Evolutionary conservation across 2,888 invertebrate species (phyloP).

Genomic region (Eudemis profundana): DNA sequence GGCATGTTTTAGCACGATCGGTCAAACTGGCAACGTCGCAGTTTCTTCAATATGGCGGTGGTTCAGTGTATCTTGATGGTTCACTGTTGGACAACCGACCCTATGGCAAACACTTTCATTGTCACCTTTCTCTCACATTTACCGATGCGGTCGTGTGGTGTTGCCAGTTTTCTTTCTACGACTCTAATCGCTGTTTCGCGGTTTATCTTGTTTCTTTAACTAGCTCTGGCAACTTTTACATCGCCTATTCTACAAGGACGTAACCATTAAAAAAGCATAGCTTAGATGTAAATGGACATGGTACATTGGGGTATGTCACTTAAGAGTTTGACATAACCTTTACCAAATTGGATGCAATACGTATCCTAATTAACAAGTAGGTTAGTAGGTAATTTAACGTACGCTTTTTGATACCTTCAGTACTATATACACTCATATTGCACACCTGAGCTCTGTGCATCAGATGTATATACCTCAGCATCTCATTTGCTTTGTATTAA

Average conservation of each 20-base stretch:
- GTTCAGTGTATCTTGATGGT: too few species aligned
- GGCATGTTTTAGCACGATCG: too few species aligned
- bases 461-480: background rate
- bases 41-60: too few species aligned
- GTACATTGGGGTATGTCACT: background rate
- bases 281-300: constrained; percentile 12
- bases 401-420: background rate
- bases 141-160: constrained; percentile 49
- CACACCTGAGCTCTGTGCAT: background rate
- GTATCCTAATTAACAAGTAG: background rate
- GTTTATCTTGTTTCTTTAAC: constrained; percentile 45
- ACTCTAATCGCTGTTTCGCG: constrained; percentile 45
- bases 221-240: constrained; percentile 31
- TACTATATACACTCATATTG: background rate
- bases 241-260: constrained; percentile 8
- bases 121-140: constrained; percentile 57
- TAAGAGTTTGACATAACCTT: background rate
- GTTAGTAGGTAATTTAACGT: background rate
- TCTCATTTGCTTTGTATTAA: background rate
- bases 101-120: constrained; percentile 53
- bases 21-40: too few species aligned
- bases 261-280: constrained; percentile 9
- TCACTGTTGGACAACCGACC: too few species aligned
- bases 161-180: constrained; percentile 44
- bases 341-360: constrained; percentile 2